These are phyloP conservation scores for Pimephales promelas DNA, from an alignment of 2,113 vertebrate species.

Conservation along the genomic window DNA sequence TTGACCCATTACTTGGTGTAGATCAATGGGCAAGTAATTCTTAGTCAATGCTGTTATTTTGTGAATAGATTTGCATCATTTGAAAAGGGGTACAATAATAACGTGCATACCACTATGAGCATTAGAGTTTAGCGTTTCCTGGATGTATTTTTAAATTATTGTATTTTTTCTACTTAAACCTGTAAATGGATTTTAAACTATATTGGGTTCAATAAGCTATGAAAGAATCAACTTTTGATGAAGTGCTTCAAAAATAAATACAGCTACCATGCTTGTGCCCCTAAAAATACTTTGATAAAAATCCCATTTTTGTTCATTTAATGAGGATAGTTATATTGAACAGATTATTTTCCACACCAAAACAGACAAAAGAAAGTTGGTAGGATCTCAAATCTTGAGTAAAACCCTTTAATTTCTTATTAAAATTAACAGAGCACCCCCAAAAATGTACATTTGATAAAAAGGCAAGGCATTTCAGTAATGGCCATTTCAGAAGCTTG, in stretches of 20 bases:
- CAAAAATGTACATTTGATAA: slow-evolving; percentile 77
- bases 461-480: slow-evolving; percentile 91
- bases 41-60: background rate
- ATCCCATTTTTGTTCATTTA: background rate
- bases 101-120: background rate
- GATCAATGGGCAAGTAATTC: too few relatives aligned
- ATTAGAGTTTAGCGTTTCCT: background rate
- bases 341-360: background rate
- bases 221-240: slow-evolving; percentile 11
- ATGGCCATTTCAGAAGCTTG: slow-evolving; percentile 72
- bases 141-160: slow-evolving; percentile 21
- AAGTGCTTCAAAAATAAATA: slow-evolving; percentile 41
- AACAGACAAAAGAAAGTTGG: slow-evolving; percentile 52
- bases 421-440: slow-evolving; percentile 69
- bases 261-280: background rate
- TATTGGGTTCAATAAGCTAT: slow-evolving; percentile 3
- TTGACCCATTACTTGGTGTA: too few relatives aligned
- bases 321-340: background rate
- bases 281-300: background rate
- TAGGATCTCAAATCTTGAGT: slow-evolving; percentile 43
- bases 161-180: slow-evolving; percentile 22
- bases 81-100: background rate
- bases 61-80: background rate
- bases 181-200: slow-evolving; percentile 6
- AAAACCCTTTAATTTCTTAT: slow-evolving; percentile 62